Evolutionary conservation across 2,113 vertebrate genomes (phyloP).

Genomic region (Cariama cristata): DNA sequence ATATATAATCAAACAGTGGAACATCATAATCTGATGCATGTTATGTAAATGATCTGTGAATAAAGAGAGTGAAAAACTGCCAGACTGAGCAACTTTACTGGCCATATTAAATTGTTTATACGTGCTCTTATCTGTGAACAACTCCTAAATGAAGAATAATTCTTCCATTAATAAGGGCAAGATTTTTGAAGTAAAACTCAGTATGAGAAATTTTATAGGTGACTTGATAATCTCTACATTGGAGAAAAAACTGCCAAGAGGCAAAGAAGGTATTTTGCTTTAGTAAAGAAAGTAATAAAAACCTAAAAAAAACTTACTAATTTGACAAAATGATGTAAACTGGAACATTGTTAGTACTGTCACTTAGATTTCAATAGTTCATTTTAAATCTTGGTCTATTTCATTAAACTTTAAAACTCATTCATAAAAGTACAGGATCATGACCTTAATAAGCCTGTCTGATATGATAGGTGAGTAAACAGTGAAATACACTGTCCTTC

Average conservation of each 20-base stretch:
- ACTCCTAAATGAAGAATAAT: conserved; percentile 72
- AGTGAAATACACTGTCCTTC: background rate
- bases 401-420: background rate
- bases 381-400: background rate
- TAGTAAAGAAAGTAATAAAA: background rate
- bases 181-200: conserved; percentile 74
- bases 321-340: background rate
- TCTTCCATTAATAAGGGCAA: conserved; percentile 76
- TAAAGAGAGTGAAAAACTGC: background rate
- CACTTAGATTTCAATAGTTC: background rate
- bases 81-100: background rate
- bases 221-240: conserved; percentile 74
- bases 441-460: background rate
- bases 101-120: background rate
- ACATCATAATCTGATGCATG: background rate
- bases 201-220: conserved; percentile 74
- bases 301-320: background rate
- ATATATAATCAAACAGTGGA: background rate
- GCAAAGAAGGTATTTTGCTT: background rate
- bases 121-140: conserved; percentile 71
- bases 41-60: background rate
- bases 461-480: background rate
- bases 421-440: background rate
- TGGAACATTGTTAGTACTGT: background rate
- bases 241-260: conserved; percentile 76